Percentiles rank a stretch among this genome's conserved stretches.
Evolutionary conservation across 1,140 invertebrate genomes (phyloP).

Genomic region (Drosophila dunni): DNA sequence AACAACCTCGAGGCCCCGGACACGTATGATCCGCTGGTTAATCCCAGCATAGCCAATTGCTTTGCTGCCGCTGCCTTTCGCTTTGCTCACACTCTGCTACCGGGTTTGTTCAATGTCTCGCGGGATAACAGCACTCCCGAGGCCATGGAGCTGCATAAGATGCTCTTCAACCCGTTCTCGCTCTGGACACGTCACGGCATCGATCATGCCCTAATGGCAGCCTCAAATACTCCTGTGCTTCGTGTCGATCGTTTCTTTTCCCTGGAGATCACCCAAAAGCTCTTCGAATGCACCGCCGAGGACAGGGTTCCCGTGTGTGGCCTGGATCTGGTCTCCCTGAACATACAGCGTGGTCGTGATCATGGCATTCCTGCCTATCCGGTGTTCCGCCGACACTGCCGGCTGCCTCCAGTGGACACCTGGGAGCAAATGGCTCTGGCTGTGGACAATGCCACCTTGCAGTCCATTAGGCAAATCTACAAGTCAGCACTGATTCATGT

Average conservation of each 20-base stretch:
- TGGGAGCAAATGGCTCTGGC: conserved; percentile 91
- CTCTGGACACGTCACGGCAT: conserved; percentile 88
- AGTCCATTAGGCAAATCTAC: conserved; percentile 88
- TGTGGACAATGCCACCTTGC: conserved; percentile 87
- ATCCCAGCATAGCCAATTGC: conserved; percentile 94
- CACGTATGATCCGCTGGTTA: conserved; percentile 89
- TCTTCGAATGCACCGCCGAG: conserved; percentile 88
- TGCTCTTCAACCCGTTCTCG: conserved; percentile 93
- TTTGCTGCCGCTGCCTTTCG: conserved; percentile 96
- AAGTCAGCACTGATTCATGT: conserved; percentile 85
- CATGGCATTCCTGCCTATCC: conserved; percentile 94
- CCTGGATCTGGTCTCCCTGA: conserved; percentile 93
- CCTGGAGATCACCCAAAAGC: conserved; percentile 86
- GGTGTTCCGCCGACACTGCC: conserved; percentile 90
- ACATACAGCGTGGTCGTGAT: conserved; percentile 94
- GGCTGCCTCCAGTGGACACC: conserved; percentile 87
- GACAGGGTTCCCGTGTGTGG: conserved; percentile 86
- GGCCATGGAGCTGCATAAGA: conserved; percentile 90
- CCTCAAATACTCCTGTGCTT: conserved; percentile 88
- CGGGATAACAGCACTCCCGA: conserved; percentile 87
- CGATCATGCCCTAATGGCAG: conserved; percentile 87
- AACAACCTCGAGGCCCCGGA: conserved; percentile 69
- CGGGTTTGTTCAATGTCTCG: conserved; percentile 89
- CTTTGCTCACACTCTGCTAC: conserved; percentile 95
- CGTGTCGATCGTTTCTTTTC: conserved; percentile 89